Base-by-base conservation (phyloP, 2,888 invertebrate genomes). In the Folsomia candida region DNA sequence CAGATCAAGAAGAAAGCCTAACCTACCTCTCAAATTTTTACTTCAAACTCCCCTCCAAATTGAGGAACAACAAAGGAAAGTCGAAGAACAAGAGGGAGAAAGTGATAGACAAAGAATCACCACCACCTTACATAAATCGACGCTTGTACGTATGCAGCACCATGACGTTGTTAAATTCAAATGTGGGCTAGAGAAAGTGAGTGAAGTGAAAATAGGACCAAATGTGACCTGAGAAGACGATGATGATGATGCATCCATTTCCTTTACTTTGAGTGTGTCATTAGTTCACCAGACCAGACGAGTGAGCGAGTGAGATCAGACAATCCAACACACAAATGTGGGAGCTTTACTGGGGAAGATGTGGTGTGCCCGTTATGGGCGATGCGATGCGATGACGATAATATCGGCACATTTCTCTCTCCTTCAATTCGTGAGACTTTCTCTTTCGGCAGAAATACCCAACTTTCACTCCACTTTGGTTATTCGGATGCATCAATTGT, bases 31-130 rank as follows among this genome's bases (percentile, higher is more conserved):
- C n/a, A n/a, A n/a, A n/a, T n/a, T n/a, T n/a, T n/a, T n/a, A n/a
- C n/a, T n/a, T n/a, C n/a, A n/a, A n/a, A n/a, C n/a, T n/a, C n/a
- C n/a, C n/a, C n/a, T n/a, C n/a, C n/a, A n/a, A n/a, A n/a, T n/a
- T n/a, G n/a, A n/a, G n/a, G 59, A 59, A 59, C 59, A 26, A 59
- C 59, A 26, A 59, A 59, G 59, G 59, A 27, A 6, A 26, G 24
- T n/a, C n/a, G n/a, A n/a, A n/a, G n/a, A n/a, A n/a, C n/a, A n/a
- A n/a, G n/a, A 47, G 11, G 47, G 14, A 9, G 47, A 47, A 14
- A 47, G 47, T 9, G 14, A 11, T 47, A 14, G 14, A 47, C 14
- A 47, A 47, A 47, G 14, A 47, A 14, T 47, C 9, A 47, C 11
- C 47, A 47, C 11, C 47, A 47, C 14, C 9, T 11, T 14, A 11